These are phyloP conservation scores for Cephalopholis sonnerati DNA, from an alignment of 2,113 vertebrate genomes.

Conservation along the genomic window DNA sequence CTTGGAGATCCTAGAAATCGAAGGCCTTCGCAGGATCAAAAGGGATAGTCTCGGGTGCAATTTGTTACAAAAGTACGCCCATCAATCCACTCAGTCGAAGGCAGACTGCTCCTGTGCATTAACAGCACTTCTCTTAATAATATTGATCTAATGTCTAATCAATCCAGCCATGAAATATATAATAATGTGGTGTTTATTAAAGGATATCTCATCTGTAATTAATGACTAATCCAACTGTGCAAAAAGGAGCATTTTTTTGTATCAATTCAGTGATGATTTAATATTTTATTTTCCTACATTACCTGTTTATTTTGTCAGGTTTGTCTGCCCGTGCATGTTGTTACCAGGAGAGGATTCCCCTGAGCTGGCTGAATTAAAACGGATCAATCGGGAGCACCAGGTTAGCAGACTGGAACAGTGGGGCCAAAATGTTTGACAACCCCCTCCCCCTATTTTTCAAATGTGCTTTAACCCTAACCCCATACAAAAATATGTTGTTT, in stretches of 20 bases:
- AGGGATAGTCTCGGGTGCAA: constrained; percentile 80
- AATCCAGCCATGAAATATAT: neutral
- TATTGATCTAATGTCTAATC: constrained; percentile 4
- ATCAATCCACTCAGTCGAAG: constrained; percentile 1
- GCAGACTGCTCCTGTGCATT: neutral
- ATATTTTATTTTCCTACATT: neutral
- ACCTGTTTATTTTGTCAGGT: constrained; percentile 75
- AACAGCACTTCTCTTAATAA: neutral
- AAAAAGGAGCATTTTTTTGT: neutral
- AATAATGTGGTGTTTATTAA: neutral
- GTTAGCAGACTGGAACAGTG: constrained; percentile 71
- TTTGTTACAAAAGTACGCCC: constrained; percentile 83
- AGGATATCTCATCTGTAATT: neutral
- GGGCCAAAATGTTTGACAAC: neutral
- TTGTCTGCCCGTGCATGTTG: constrained; percentile 88
- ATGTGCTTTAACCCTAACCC: too few relatives aligned
- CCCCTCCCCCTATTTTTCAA: too few relatives aligned
- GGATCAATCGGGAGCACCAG: constrained; percentile 91
- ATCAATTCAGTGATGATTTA: neutral
- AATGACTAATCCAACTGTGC: neutral
- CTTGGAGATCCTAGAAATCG: constrained; percentile 88
- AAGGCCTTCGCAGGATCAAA: constrained; percentile 84
- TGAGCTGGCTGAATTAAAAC: constrained; percentile 86
- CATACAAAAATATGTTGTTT: too few relatives aligned
- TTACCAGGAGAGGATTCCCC: constrained; percentile 80